Percentiles rank a stretch among this genome's conserved stretches.
These are phyloP conservation scores for Morpho deidamia DNA, from an alignment of 2,888 invertebrate species.

Conservation along the genomic window DNA sequence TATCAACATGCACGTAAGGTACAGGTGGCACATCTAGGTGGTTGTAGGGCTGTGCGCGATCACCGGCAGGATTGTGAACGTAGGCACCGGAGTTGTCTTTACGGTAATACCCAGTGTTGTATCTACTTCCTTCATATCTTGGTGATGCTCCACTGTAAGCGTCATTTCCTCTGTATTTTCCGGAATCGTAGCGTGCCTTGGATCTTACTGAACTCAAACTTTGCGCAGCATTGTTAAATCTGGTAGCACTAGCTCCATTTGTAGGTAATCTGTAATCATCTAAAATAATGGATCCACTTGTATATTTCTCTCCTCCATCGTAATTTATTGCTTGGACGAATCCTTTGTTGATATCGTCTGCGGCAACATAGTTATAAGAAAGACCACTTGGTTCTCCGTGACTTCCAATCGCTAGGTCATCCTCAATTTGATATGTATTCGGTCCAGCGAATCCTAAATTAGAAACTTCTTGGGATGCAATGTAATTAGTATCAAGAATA, in stretches of 20 bases:
- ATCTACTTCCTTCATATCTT: constrained; percentile 16
- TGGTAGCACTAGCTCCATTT: constrained; percentile 11
- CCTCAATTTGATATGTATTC: constrained; percentile 22
- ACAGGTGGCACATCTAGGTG: constrained; percentile 53
- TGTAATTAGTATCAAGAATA: constrained; percentile 57
- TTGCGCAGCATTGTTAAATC: constrained; percentile 7
- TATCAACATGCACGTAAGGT: constrained; percentile 55
- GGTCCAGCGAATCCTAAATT: constrained; percentile 27
- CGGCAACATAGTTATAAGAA: constrained; percentile 27
- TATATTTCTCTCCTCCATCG: constrained; percentile 45
- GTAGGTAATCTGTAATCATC: constrained; percentile 54
- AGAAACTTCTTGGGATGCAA: constrained; percentile 56
- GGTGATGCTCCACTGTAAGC: constrained; percentile 18
- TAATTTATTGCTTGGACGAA: constrained; percentile 54
- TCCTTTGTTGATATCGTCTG: constrained; percentile 38
- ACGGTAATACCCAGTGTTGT: constrained; percentile 19
- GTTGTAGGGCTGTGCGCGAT: constrained; percentile 61
- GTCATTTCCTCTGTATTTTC: constrained; percentile 20
- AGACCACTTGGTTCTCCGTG: constrained; percentile 27
- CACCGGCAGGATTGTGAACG: constrained; percentile 67
- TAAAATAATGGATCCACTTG: constrained; percentile 62
- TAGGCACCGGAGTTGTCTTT: constrained; percentile 63
- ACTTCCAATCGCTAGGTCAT: constrained; percentile 18
- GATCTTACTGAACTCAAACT: background rate
- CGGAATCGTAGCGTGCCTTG: constrained; percentile 8